Percentiles rank a stretch among this genome's conserved stretches.
These are phyloP conservation scores for Campylomormyrus tamandua DNA, from an alignment of 2,113 vertebrate species.

Conservation along the genomic window DNA sequence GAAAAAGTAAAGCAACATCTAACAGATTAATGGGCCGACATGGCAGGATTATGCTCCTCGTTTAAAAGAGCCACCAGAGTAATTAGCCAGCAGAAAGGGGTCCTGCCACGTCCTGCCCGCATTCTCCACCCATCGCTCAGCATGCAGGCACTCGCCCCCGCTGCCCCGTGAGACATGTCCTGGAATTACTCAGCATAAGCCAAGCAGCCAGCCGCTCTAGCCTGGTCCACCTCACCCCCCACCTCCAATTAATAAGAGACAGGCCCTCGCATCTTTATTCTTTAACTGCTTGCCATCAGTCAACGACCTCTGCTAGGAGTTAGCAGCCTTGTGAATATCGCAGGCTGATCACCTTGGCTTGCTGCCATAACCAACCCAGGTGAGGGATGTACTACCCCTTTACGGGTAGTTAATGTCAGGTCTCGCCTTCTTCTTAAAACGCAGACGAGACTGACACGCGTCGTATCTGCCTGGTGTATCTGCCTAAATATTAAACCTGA, in stretches of 20 bases:
- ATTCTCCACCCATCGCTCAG: conserved; percentile 18
- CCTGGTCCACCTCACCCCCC: conserved; percentile 6
- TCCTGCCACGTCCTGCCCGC: background rate
- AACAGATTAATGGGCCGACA: background rate
- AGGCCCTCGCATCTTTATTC: background rate
- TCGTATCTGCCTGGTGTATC: background rate
- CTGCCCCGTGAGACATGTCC: conserved; percentile 17
- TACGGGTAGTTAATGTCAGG: background rate
- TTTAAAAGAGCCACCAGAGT: background rate
- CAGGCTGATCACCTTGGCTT: background rate
- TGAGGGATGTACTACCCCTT: background rate
- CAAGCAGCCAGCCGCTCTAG: conserved; percentile 34
- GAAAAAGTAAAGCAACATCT: background rate
- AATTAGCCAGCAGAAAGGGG: background rate
- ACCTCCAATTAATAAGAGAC: background rate
- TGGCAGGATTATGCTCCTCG: background rate
- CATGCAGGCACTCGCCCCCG: conserved; percentile 38
- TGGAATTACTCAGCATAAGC: conserved; percentile 35
- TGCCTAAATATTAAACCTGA: background rate
- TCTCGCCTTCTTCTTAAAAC: background rate
- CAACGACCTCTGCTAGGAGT: background rate
- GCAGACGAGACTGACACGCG: background rate
- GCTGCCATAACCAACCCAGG: background rate
- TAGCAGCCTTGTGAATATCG: background rate
- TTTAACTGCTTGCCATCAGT: background rate